Conservation (phyloP, 2,888 invertebrate species). For the Arctia plantaginis region DNA sequence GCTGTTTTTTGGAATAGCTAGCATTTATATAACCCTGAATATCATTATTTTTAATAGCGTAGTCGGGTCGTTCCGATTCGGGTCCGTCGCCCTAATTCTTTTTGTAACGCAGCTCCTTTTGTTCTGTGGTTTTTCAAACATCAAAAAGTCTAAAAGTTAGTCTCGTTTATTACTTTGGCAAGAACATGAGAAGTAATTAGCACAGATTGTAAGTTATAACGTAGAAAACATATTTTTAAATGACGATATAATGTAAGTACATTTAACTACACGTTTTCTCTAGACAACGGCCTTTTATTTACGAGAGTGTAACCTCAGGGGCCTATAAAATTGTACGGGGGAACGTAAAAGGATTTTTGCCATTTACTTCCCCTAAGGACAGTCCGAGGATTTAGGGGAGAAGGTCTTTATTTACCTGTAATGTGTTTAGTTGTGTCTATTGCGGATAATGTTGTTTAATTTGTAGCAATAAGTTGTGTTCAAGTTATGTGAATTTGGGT, state of each 20-base stretch:
- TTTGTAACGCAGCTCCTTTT: not conserved
- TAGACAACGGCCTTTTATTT: conserved; percentile 37
- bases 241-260: conserved; percentile 31
- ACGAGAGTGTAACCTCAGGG: conserved; percentile 27
- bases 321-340: conserved; percentile 43
- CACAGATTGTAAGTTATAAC: not conserved
- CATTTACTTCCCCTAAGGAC: conserved; percentile 31
- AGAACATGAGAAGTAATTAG: not conserved
- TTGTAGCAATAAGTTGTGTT: not conserved
- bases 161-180: not conserved
- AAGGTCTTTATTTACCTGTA: conserved; percentile 4
- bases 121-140: not conserved
- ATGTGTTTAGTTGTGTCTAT: conserved; percentile 8
- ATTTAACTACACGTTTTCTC: conserved; percentile 41
- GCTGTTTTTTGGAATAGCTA: not conserved
- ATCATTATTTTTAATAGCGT: not conserved
- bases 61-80: not conserved
- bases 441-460: not conserved
- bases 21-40: not conserved
- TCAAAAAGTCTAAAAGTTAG: not conserved
- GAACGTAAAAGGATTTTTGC: conserved; percentile 40
- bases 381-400: conserved; percentile 10
- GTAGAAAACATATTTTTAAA: conserved; percentile 20
- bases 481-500: not conserved
- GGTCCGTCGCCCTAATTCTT: not conserved